A percentile compares a stretch with the other conserved stretches of the same genome.
Evolutionary conservation across 2,888 invertebrate genomes (phyloP).

Genomic region (Drosophila melanocephala): DNA sequence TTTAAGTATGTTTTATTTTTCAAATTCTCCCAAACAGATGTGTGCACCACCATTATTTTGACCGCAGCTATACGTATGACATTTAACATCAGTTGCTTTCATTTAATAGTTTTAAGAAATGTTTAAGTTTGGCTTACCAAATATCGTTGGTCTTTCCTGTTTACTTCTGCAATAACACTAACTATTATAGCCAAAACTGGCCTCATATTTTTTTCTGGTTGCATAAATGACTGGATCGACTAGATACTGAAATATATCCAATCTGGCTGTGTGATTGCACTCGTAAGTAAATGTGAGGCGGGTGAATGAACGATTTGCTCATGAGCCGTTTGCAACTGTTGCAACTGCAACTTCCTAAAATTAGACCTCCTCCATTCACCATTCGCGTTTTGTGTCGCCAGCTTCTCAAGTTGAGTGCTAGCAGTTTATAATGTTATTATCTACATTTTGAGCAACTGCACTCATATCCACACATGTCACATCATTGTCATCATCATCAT

Average conservation of each 20-base stretch:
- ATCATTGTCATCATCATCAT: conserved; percentile 17
- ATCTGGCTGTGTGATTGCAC: background rate
- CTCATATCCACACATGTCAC: conserved; percentile 13
- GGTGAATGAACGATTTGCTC: conserved; percentile 12
- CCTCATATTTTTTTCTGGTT: background rate
- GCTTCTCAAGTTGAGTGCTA: conserved; percentile 13
- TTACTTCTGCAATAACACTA: background rate
- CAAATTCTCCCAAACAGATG: background rate
- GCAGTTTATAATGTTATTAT: conserved; percentile 66
- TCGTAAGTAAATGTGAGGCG: background rate
- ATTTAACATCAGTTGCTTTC: background rate
- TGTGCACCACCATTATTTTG: background rate
- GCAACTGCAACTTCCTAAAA: conserved; percentile 6
- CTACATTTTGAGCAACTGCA: conserved; percentile 36
- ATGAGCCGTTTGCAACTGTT: conserved; percentile 12
- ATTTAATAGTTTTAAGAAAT: background rate
- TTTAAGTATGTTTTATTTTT: background rate
- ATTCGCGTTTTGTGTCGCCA: background rate
- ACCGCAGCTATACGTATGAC: background rate
- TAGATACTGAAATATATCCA: background rate
- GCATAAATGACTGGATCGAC: background rate
- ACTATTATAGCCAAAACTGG: too few species aligned
- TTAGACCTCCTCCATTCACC: background rate
- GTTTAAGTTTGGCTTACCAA: background rate
- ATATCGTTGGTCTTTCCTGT: background rate